These are phyloP conservation scores for Cerastis leucographa DNA, from an alignment of 2,888 invertebrate species.

Conservation along the genomic window DNA sequence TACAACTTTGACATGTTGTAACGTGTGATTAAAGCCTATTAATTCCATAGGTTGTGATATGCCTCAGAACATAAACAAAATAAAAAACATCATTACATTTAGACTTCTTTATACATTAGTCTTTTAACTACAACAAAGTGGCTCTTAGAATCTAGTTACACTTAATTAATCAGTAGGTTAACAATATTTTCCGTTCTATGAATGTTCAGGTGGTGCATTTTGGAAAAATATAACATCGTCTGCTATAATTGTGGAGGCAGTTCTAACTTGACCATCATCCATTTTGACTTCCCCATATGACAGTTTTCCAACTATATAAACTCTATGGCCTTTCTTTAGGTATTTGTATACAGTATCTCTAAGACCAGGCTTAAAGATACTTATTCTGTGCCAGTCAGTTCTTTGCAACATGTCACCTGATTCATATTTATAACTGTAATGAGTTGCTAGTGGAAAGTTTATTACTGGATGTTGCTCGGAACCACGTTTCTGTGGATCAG, in stretches of 20 bases:
- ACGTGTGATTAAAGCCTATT: too few species aligned
- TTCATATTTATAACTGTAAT: constrained; percentile 95
- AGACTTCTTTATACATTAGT: constrained; percentile 29
- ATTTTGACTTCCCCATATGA: constrained; percentile 96
- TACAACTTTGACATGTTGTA: too few species aligned
- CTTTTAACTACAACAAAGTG: constrained; percentile 51
- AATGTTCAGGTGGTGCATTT: constrained; percentile 72
- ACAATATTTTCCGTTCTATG: constrained; percentile 37
- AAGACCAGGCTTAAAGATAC: constrained; percentile 96
- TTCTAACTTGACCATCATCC: constrained; percentile 93
- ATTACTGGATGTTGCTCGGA: constrained; percentile 95
- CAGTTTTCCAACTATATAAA: constrained; percentile 95
- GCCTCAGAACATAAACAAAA: neutral
- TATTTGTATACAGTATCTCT: constrained; percentile 95
- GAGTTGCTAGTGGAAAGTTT: constrained; percentile 97
- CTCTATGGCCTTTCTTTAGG: constrained; percentile 96
- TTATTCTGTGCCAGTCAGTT: constrained; percentile 97
- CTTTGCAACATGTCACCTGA: constrained; percentile 95
- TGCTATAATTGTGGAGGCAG: constrained; percentile 95
- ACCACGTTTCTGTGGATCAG: constrained; percentile 96
- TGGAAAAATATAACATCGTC: constrained; percentile 97
- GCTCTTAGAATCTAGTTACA: constrained; percentile 69
- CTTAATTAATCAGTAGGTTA: constrained; percentile 35
- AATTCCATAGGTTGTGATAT: too few species aligned
- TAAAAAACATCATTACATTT: neutral